Evolutionary conservation across 2,888 invertebrate genomes (phyloP).

Genomic region (Drosophila anomalipes): DNA sequence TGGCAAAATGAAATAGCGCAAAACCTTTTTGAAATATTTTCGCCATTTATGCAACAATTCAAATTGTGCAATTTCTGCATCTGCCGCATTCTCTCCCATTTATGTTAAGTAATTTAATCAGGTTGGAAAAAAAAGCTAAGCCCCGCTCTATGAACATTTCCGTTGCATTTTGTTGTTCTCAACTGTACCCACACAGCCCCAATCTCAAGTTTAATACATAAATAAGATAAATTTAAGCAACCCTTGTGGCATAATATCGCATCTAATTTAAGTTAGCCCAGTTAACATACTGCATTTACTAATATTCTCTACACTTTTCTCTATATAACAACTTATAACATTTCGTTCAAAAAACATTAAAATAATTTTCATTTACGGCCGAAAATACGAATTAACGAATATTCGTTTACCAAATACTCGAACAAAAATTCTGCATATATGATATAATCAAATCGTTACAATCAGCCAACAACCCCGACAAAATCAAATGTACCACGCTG

Average conservation of each 20-base stretch:
- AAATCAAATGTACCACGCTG: slow-evolving; percentile 98
- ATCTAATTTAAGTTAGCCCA: slow-evolving; percentile 26
- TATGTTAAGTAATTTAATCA: slow-evolving; percentile 57
- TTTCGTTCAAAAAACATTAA: slow-evolving; percentile 19
- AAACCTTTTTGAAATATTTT: slow-evolving; percentile 41
- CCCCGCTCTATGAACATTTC: slow-evolving; percentile 4
- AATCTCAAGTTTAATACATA: neutral
- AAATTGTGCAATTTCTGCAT: slow-evolving; percentile 30
- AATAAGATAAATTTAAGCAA: slow-evolving; percentile 38
- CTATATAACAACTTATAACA: slow-evolving; percentile 50
- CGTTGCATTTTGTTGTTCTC: slow-evolving; percentile 35
- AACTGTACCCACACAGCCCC: slow-evolving; percentile 9
- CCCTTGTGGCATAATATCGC: slow-evolving; percentile 6
- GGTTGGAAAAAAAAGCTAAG: neutral
- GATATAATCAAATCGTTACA: slow-evolving; percentile 30
- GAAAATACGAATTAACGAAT: slow-evolving; percentile 22
- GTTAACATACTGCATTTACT: slow-evolving; percentile 47
- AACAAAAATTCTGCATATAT: slow-evolving; percentile 23
- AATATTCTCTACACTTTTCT: slow-evolving; percentile 65
- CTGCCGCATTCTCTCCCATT: slow-evolving; percentile 30
- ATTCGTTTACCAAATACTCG: slow-evolving; percentile 18
- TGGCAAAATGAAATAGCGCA: slow-evolving; percentile 11
- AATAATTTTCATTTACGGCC: slow-evolving; percentile 25
- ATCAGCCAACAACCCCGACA: slow-evolving; percentile 84
- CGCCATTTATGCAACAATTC: slow-evolving; percentile 56